Base-by-base conservation (phyloP, 2,888 invertebrate genomes). In the Mythimna pallens region DNA sequence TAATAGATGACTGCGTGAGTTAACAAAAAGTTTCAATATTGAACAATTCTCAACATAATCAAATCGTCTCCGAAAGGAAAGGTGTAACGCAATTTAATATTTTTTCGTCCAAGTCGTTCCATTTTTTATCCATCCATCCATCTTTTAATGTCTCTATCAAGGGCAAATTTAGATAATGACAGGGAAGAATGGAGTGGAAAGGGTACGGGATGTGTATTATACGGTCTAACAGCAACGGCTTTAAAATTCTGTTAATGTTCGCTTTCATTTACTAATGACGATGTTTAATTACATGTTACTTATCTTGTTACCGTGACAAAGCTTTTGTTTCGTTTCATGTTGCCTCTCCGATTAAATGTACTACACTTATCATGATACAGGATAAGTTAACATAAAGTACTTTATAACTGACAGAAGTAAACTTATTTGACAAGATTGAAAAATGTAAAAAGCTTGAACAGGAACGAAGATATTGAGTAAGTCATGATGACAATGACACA, bases 131-230 rank as follows among this genome's bases (percentile, higher is more conserved):
- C 73, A 73, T 73, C 73, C 70, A 76, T 75, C 76, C 64, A 76
- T 79, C 76, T 84, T 58, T 80, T 65, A 88, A 94, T 90, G 92
- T 93, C 93, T 94, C 90, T 90, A 93, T 94, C 88, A 88, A 90
- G 90, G 88, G 89, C 89, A 91, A 89, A 91, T 91, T 90, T 89
- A 89, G 93, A 93, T 93, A 92, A 93, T 93, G 90, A 92, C 86
- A 86, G 89, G 86, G 87, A 87, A 85, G 83, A 86, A 86, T 85
- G 83, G 84, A 85, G 80, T 81, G 68, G 78, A 68, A 68, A 69
- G 76, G 76, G 66, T 73, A 65, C 76, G 65, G 78, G 78, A 75
- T 76, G 64, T 76, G 52, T 65, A 62, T 72, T 70, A 79, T 68
- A 73, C 76, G 61, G 68, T 72, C 65, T 65, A 55, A 68, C 67